A percentile compares a stretch with the other conserved stretches of the same genome.
Conservation (phyloP, 2,797 vertebrate genomes). For the Sebastes steindachneri region DNA sequence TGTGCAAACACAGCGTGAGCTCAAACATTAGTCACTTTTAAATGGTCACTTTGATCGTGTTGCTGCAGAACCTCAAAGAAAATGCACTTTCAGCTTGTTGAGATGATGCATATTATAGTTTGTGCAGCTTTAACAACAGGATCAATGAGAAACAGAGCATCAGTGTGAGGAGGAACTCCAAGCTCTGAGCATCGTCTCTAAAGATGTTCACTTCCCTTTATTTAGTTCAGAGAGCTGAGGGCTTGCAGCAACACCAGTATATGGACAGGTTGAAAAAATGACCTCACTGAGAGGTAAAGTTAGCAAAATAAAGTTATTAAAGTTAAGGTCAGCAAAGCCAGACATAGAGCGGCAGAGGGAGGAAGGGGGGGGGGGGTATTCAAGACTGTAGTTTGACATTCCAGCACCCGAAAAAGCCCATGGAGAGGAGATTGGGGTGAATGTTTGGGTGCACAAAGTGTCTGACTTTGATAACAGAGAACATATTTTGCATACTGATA, state of each 20-base stretch:
- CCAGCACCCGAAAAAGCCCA: not conserved
- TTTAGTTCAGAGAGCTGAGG: not conserved
- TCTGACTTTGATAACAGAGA: not conserved
- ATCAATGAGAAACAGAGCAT: not conserved
- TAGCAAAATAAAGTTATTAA: not conserved
- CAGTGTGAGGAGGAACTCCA: not conserved
- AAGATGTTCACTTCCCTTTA: not conserved
- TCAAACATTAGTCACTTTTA: not conserved
- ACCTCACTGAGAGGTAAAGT: not conserved
- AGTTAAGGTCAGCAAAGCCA: not conserved
- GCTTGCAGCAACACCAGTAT: not conserved
- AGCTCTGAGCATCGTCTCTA: not conserved
- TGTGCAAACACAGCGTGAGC: too few relatives aligned
- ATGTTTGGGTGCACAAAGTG: not conserved
- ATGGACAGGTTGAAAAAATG: not conserved
- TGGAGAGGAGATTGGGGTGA: not conserved
- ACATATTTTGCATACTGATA: too few relatives aligned
- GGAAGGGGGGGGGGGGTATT: fast-evolving
- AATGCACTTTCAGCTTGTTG: not conserved
- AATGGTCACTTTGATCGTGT: not conserved
- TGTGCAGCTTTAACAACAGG: not conserved
- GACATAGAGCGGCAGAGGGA: not conserved
- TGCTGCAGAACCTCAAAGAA: not conserved
- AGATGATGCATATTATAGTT: conserved; percentile 1
- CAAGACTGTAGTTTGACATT: not conserved